Evolutionary conservation across 2,888 invertebrate genomes (phyloP), one percentile per base, ranked within the genome.

Genomic region (Harmothoe impar): DNA sequence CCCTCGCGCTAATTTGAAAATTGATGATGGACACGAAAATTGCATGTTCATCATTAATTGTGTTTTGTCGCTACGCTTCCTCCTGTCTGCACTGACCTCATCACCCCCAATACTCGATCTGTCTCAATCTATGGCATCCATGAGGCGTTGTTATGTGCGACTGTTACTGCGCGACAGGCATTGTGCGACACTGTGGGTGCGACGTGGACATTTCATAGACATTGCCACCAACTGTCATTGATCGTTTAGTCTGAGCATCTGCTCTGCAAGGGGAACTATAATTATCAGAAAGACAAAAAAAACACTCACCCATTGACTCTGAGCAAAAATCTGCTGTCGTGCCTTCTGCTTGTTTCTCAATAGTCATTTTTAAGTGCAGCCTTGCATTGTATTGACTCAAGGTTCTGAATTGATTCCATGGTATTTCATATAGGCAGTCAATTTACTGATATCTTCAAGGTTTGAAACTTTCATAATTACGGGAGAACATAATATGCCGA

Each of bases 21-120:
- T 86, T 86, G 86, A 86, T 86, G 86, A 54, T 52, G 86, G 86
- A 86, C 86, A 86, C 25, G 86, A 86, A 86, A 86, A 86, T 86
- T 86, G 86, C 86, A 86, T 86, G 86, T 86, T 86, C n/a, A 25
- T 5, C 86, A 54, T 86, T 86, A 86, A 86, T 86, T 86, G 86
- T 86, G 86, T 86, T 54, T 86, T 86, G 86, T 86, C 52, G 56
- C 35, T 17, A 15, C 54, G 56, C 25, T 25, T n/a, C 56, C 56
- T 56, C 86, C 25, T 43, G 43, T 43, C 43, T 43, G 10, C 43
- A 43, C 43, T 10, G 43, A 43, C 43, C 43, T 10, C 10, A 7
- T 43, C 43, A 43, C 43, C 43, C 43, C 43, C 43, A 43, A 43
- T 43, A 43, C 43, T 43, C 56, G 86, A 86, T 86, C 86, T 86